phyloP scores from a whole-genome alignment of 2,113 vertebrate species.

The Oncorhynchus nerka region DNA sequence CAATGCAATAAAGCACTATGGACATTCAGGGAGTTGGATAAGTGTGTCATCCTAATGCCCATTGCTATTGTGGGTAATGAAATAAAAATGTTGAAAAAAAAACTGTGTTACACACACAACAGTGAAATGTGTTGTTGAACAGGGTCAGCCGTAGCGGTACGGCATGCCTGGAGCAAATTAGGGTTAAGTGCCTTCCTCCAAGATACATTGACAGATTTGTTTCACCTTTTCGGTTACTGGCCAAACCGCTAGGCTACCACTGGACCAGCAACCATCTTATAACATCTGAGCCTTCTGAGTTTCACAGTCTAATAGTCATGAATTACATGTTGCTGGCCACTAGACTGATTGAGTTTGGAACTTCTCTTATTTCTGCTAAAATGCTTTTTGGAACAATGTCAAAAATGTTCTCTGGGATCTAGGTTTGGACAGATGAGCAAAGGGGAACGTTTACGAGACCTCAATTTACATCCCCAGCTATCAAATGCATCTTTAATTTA shows the following conservation, averaged over 20 bases:
- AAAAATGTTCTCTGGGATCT: slow-evolving; percentile 45
- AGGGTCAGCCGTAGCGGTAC: neutral
- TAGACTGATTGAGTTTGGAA: neutral
- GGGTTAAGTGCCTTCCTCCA: too few species aligned
- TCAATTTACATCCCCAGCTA: slow-evolving; percentile 3
- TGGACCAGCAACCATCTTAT: neutral
- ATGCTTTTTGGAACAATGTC: slow-evolving; percentile 48
- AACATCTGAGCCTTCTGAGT: neutral
- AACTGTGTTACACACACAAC: too few species aligned
- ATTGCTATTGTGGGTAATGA: neutral
- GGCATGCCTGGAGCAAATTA: too few species aligned
- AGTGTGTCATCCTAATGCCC: neutral
- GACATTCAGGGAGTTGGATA: slow-evolving; percentile 1
- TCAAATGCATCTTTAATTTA: slow-evolving; percentile 27
- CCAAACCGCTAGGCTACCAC: neutral
- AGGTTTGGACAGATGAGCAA: slow-evolving; percentile 13
- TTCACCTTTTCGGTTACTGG: neutral
- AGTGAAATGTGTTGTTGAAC: neutral
- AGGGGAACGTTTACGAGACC: neutral
- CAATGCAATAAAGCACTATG: neutral
- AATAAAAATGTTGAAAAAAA: too few species aligned
- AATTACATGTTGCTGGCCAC: neutral
- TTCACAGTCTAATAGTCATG: neutral
- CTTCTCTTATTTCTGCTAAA: slow-evolving; percentile 50
- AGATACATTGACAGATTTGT: neutral